Conservation (phyloP, 2,797 vertebrate genomes). For the Carapus acus region DNA sequence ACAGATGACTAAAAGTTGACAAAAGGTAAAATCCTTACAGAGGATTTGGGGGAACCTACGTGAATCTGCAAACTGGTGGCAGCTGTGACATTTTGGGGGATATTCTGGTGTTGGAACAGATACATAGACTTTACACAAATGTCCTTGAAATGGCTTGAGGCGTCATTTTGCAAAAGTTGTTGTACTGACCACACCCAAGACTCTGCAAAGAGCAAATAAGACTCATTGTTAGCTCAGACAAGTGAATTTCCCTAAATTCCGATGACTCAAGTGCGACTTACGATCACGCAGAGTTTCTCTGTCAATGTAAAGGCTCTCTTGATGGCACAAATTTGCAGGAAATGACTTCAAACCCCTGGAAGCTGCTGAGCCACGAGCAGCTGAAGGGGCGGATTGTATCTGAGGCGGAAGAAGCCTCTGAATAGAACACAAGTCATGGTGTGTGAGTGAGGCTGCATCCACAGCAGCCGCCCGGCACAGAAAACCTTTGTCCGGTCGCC, state of each 20-base stretch:
- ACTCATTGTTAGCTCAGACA: background rate
- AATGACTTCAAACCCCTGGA: conserved; percentile 53
- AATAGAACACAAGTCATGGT: conserved; percentile 45
- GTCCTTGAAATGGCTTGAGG: no score
- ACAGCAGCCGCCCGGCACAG: conserved; percentile 47
- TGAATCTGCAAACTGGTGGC: no score
- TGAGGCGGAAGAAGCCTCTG: conserved; percentile 51
- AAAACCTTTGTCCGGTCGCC: conserved; percentile 55
- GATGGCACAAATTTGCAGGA: conserved; percentile 79
- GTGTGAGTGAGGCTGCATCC: conserved; percentile 30
- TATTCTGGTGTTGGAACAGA: no score
- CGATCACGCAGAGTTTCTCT: no score
- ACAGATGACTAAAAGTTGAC: no score
- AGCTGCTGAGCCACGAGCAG: conserved; percentile 50
- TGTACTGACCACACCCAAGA: no score
- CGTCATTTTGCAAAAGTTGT: no score
- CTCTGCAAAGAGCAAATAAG: no score
- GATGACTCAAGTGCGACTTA: background rate
- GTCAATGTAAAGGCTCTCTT: conserved; percentile 96
- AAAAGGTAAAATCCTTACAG: no score
- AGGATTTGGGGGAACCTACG: no score
- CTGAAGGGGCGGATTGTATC: conserved; percentile 54
- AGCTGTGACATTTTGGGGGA: no score
- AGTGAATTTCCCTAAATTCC: background rate
- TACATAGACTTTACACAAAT: no score